Percentiles rank a stretch among this genome's conserved stretches.
Conservation (phyloP, 2,888 invertebrate species). For the Coelopa pilipes region DNA sequence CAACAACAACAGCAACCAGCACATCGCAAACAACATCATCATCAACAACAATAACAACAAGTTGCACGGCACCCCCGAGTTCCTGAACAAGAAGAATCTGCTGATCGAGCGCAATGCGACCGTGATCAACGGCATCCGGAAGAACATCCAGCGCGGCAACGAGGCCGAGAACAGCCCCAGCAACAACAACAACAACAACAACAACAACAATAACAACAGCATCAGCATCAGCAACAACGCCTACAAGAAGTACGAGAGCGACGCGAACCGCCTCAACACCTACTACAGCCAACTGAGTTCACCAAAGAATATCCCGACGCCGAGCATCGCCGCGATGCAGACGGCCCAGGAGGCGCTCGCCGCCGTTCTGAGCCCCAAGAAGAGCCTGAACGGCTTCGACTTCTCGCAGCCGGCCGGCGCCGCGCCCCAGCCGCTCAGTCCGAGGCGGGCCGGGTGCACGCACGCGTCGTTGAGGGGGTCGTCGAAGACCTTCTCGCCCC, state of each 20-base stretch:
- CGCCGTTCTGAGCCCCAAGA: conserved; percentile 56
- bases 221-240: conserved; percentile 44
- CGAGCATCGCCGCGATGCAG: conserved; percentile 39
- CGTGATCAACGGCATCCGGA: conserved; percentile 64
- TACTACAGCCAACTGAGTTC: conserved; percentile 62
- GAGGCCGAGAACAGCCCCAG: conserved; percentile 28
- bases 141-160: conserved; percentile 58
- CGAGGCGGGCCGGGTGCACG: not conserved
- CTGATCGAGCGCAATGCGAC: conserved; percentile 63
- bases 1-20: conserved; percentile 39
- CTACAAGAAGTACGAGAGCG: conserved; percentile 65
- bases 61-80: conserved; percentile 52
- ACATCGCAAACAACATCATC: conserved; percentile 42
- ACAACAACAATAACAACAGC: conserved; percentile 48
- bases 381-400: conserved; percentile 54
- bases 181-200: conserved; percentile 36
- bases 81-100: conserved; percentile 64
- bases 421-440: conserved; percentile 10
- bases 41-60: conserved; percentile 50
- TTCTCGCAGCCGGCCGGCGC: conserved; percentile 46
- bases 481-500: not conserved
- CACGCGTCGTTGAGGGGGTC: not conserved
- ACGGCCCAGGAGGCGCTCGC: conserved; percentile 40
- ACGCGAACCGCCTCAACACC: conserved; percentile 64
- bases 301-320: conserved; percentile 54